Evolutionary conservation across 2,888 invertebrate genomes (phyloP).

Genomic region (Strigamia maritima): DNA sequence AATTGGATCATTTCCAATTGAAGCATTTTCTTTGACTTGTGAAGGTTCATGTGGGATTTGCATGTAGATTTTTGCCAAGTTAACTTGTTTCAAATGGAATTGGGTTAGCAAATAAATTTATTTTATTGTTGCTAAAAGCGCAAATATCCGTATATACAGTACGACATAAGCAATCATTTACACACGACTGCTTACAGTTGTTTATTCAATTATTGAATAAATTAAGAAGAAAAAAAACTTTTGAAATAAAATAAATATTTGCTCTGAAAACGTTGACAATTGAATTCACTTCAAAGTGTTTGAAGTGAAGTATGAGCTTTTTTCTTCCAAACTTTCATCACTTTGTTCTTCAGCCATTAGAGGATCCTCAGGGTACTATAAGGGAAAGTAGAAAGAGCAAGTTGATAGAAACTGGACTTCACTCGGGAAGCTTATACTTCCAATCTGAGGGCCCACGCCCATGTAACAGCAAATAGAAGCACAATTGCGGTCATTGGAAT

Average conservation of each 20-base stretch:
- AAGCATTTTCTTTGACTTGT: background rate
- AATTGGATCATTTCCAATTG: background rate
- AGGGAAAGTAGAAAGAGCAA: background rate
- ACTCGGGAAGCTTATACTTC: background rate
- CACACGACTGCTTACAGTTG: background rate
- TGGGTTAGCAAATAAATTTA: background rate
- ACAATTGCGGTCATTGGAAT: conserved; percentile 15
- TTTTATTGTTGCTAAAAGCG: background rate
- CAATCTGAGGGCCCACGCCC: background rate
- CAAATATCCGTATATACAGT: no score
- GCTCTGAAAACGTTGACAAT: background rate
- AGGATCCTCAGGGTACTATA: background rate
- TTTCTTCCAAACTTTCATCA: background rate
- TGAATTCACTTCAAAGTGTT: background rate
- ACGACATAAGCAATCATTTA: background rate
- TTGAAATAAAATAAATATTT: background rate
- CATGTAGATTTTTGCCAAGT: background rate
- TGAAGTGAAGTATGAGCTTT: background rate
- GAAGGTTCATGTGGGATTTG: background rate
- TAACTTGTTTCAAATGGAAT: background rate
- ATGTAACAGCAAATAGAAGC: background rate
- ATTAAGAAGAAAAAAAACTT: background rate
- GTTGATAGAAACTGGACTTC: background rate
- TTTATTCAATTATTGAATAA: background rate
- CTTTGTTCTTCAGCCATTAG: background rate